phyloP scores from a whole-genome alignment of 2,888 invertebrate genomes.

The Andricus quercusramuli region DNA sequence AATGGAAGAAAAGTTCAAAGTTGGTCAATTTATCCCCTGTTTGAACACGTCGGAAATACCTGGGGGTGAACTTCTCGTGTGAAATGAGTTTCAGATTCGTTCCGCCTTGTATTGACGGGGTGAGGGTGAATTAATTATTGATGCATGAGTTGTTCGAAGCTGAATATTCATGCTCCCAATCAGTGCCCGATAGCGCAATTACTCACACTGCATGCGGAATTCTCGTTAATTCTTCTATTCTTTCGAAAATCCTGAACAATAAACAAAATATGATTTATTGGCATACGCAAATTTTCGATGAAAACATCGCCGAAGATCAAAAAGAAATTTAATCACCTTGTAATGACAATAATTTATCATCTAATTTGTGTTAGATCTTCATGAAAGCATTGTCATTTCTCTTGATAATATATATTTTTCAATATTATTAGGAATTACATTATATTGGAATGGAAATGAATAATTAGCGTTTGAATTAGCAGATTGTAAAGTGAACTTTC shows the following conservation, averaged over 20 bases:
- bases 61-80: background rate
- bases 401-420: no score
- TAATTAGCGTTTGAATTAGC: no score
- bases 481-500: no score
- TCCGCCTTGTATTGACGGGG: constrained; percentile 56
- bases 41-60: background rate
- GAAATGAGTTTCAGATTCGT: constrained; percentile 31
- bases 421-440: no score
- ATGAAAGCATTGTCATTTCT: no score
- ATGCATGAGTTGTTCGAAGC: constrained; percentile 62
- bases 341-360: no score
- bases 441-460: no score
- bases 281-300: background rate
- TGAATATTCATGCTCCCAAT: constrained; percentile 66
- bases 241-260: background rate
- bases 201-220: constrained; percentile 33
- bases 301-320: background rate
- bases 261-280: background rate
- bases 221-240: background rate
- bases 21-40: background rate
- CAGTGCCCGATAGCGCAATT: constrained; percentile 45
- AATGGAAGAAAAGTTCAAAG: background rate
- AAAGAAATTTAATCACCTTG: background rate
- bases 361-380: no score
- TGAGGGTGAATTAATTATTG: constrained; percentile 64